Evolutionary conservation across 2,113 vertebrate species (phyloP).

Genomic region (Zeus faber): DNA sequence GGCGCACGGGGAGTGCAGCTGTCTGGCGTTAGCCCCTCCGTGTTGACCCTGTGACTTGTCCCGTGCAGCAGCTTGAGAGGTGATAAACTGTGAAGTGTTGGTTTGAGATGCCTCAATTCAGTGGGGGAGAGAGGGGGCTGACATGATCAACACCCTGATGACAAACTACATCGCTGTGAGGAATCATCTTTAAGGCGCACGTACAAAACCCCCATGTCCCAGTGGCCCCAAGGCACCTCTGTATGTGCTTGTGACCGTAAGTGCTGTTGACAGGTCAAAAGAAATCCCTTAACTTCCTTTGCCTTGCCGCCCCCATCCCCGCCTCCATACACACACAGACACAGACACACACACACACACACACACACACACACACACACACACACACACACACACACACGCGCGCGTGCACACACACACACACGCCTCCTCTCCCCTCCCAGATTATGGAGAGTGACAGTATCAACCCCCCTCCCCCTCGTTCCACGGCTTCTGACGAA

Average conservation of each 20-base stretch:
- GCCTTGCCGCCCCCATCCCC: neutral
- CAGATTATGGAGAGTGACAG: constrained; percentile 32
- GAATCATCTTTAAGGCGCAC: constrained; percentile 47
- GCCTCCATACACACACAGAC: neutral
- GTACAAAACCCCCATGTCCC: constrained; percentile 48
- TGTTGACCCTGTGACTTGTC: no score
- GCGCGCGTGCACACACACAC: no score
- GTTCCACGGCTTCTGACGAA: constrained; percentile 33
- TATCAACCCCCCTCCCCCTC: constrained; percentile 19
- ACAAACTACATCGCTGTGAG: constrained; percentile 51
- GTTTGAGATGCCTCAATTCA: no score
- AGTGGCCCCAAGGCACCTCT: no score
- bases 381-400: no score
- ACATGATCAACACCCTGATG: constrained; percentile 53
- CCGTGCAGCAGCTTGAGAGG: no score
- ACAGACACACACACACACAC: neutral
- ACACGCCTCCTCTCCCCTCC: no score
- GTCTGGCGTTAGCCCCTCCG: no score
- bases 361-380: constrained; percentile 1
- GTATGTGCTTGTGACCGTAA: constrained; percentile 61
- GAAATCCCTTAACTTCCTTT: constrained; percentile 37
- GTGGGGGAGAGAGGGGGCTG: no score
- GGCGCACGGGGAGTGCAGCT: no score
- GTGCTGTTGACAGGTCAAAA: constrained; percentile 59
- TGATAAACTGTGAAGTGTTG: no score